phyloP scores from a whole-genome alignment of 2,797 vertebrate genomes.

The Squalus acanthias region DNA sequence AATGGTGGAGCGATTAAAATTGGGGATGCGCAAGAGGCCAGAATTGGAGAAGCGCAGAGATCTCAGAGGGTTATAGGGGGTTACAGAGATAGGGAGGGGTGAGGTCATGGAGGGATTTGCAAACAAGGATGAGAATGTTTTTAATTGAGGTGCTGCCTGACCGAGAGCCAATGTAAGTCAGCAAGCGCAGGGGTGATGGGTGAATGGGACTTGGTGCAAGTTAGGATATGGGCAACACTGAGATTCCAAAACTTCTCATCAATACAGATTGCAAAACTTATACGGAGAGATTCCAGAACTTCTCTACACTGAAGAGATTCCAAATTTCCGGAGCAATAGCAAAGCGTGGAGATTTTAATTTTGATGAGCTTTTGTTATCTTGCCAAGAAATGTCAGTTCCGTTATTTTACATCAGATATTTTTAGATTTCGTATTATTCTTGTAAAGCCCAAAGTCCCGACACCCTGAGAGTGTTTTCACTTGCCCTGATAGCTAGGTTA shows the following conservation, averaged over 20 bases:
- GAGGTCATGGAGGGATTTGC: too few relatives aligned
- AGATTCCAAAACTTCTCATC: too few relatives aligned
- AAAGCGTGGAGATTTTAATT: background rate
- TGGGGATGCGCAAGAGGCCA: too few relatives aligned
- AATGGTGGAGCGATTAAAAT: background rate
- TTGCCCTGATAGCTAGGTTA: background rate
- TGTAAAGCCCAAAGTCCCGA: background rate
- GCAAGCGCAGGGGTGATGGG: too few relatives aligned
- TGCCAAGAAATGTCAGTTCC: background rate
- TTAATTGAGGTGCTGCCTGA: too few relatives aligned
- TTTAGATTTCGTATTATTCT: background rate
- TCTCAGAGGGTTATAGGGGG: background rate
- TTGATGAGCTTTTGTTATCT: background rate
- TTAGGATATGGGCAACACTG: too few relatives aligned
- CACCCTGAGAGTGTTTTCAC: background rate
- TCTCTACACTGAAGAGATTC: background rate
- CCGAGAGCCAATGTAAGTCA: too few relatives aligned
- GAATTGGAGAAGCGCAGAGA: background rate
- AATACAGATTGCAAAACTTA: too few relatives aligned
- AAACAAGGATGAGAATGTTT: too few relatives aligned
- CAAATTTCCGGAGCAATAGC: background rate
- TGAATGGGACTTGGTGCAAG: too few relatives aligned
- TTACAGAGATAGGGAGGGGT: background rate
- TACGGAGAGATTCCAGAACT: background rate
- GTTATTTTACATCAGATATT: background rate